Evolutionary conservation across 2,113 vertebrate genomes (phyloP).

Genomic region (Gallinago paraguaiae): DNA sequence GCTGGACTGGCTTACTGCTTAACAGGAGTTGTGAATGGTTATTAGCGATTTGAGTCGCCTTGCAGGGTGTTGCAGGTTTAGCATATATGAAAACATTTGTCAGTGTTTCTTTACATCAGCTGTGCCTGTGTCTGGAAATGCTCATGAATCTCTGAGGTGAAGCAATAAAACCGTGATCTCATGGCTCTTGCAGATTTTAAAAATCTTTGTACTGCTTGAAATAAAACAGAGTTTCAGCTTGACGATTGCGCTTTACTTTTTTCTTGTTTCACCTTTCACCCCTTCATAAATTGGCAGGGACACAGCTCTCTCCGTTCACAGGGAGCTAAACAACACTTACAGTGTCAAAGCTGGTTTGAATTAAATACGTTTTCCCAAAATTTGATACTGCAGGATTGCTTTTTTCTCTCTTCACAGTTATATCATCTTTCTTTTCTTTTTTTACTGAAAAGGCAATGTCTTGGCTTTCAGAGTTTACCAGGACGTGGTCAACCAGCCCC

Average conservation of each 20-base stretch:
- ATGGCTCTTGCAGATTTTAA: not conserved
- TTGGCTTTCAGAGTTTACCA: not conserved
- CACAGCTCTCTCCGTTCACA: not conserved
- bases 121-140: not conserved
- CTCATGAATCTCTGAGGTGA: not conserved
- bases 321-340: not conserved
- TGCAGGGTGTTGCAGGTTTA: not conserved
- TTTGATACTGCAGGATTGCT: not conserved
- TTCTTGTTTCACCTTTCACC: not conserved
- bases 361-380: not conserved
- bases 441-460: not conserved
- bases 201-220: not conserved
- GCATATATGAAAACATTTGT: fast-evolving
- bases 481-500: not conserved
- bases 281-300: not conserved
- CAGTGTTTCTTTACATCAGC: not conserved
- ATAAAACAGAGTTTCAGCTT: not conserved
- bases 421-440: fast-evolving
- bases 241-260: not conserved
- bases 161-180: not conserved
- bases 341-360: not conserved
- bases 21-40: not conserved
- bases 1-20: not conserved
- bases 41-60: not conserved
- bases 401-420: not conserved